Conservation (phyloP, 2,797 vertebrate genomes). For the Rhyacichthys aspro region DNA sequence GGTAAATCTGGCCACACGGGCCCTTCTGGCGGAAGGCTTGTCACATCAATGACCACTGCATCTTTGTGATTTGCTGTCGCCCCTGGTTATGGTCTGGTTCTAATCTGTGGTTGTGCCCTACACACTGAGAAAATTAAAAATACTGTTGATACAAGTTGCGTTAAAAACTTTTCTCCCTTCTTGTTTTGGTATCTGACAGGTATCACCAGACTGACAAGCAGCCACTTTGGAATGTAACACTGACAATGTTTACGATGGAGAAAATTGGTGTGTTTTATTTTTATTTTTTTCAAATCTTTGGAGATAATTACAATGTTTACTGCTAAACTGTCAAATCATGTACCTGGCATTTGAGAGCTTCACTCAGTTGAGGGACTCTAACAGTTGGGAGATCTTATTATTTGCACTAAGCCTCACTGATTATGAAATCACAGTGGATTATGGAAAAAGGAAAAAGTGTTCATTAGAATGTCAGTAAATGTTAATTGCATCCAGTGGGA, state of each 20-base stretch:
- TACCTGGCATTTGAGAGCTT: constrained; percentile 56
- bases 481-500: constrained; percentile 78
- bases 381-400: constrained; percentile 65
- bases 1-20: constrained; percentile 72
- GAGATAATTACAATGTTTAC: constrained; percentile 68
- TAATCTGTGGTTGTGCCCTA: constrained; percentile 62
- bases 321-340: constrained; percentile 58
- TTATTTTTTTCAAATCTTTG: constrained; percentile 33
- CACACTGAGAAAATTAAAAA: constrained; percentile 72
- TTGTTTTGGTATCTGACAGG: constrained; percentile 22
- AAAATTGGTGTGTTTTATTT: constrained; percentile 17
- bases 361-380: constrained; percentile 52
- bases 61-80: constrained; percentile 74
- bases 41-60: constrained; percentile 80
- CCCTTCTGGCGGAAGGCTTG: constrained; percentile 74
- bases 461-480: constrained; percentile 75
- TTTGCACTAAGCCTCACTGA: constrained; percentile 64
- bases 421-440: constrained; percentile 69
- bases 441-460: constrained; percentile 64
- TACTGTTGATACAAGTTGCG: constrained; percentile 48
- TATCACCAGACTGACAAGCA: constrained; percentile 36
- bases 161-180: neutral
- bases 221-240: constrained; percentile 23
- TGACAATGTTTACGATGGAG: constrained; percentile 30
- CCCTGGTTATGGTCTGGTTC: constrained; percentile 71